A percentile compares a stretch with the other conserved stretches of the same genome.
Conservation (phyloP, 92 coral and sea anemone species). For the Zoanthus gigantus region DNA sequence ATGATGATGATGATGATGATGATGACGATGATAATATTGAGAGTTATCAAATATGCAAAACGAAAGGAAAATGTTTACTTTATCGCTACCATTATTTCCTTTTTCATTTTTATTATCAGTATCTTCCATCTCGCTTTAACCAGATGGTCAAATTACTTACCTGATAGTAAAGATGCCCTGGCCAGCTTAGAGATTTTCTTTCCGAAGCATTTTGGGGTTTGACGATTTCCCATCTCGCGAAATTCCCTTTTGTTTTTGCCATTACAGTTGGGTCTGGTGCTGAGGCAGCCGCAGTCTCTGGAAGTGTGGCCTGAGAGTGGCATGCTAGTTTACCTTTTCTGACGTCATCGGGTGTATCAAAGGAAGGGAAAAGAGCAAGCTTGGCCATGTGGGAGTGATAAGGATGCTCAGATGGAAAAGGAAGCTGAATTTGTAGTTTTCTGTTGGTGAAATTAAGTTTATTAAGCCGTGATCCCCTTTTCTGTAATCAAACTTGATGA, state of each 20-base stretch:
- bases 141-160: constrained; percentile 29
- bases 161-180: constrained; percentile 87
- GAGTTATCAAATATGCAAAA: too few relatives aligned
- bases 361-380: constrained; percentile 83
- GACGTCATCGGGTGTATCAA: constrained; percentile 92
- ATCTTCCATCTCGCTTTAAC: too few relatives aligned
- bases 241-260: constrained; percentile 87
- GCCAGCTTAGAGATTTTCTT: constrained; percentile 89
- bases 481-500: too few relatives aligned
- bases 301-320: constrained; percentile 76
- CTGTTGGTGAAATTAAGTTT: constrained; percentile 44
- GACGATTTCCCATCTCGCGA: constrained; percentile 86
- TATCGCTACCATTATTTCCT: too few relatives aligned
- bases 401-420: constrained; percentile 92
- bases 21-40: too few relatives aligned
- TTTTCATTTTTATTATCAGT: too few relatives aligned
- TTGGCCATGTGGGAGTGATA: constrained; percentile 86
- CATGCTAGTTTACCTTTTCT: constrained; percentile 76
- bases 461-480: not conserved
- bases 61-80: too few relatives aligned
- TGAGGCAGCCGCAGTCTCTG: constrained; percentile 86
- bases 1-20: too few relatives aligned
- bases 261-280: constrained; percentile 79
- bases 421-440: constrained; percentile 70
- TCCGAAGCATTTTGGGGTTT: constrained; percentile 77